phyloP scores from a whole-genome alignment of 1,140 invertebrate genomes.

The Liolophura sinensis region DNA sequence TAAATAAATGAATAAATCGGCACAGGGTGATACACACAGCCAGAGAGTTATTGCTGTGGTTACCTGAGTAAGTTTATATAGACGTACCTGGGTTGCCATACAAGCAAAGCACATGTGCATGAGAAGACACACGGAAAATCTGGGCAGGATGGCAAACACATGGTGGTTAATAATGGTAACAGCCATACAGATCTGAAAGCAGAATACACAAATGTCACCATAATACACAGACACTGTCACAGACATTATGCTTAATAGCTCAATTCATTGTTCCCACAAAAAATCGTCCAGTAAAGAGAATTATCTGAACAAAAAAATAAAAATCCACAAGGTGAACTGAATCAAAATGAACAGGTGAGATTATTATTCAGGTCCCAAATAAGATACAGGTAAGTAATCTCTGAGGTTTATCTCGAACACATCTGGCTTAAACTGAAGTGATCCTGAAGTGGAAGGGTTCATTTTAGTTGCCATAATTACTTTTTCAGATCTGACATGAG shows the following conservation, averaged over 20 bases:
- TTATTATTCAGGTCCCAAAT: background rate
- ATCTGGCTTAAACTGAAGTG: too few relatives aligned
- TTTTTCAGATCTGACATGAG: too few relatives aligned
- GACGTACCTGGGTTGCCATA: constrained; percentile 23
- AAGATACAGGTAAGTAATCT: background rate
- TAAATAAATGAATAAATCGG: too few relatives aligned
- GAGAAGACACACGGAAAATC: constrained; percentile 49
- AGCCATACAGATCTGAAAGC: constrained; percentile 35
- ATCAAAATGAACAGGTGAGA: background rate
- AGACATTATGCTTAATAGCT: background rate
- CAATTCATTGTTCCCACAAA: background rate
- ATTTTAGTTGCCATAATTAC: too few relatives aligned
- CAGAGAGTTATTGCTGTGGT: too few relatives aligned
- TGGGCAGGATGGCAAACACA: constrained; percentile 38
- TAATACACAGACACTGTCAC: too few relatives aligned
- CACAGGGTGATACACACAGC: too few relatives aligned
- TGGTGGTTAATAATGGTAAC: constrained; percentile 44
- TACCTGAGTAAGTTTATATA: too few relatives aligned
- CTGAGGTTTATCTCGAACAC: too few relatives aligned
- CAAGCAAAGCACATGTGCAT: constrained; percentile 51
- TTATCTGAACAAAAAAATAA: background rate
- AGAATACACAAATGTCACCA: background rate
- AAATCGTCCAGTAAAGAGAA: background rate
- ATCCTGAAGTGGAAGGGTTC: too few relatives aligned
- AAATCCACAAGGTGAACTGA: background rate